Evolutionary conservation across 64 coral and sea anemone species (phyloP).

Genomic region (Stylophora pistillata): DNA sequence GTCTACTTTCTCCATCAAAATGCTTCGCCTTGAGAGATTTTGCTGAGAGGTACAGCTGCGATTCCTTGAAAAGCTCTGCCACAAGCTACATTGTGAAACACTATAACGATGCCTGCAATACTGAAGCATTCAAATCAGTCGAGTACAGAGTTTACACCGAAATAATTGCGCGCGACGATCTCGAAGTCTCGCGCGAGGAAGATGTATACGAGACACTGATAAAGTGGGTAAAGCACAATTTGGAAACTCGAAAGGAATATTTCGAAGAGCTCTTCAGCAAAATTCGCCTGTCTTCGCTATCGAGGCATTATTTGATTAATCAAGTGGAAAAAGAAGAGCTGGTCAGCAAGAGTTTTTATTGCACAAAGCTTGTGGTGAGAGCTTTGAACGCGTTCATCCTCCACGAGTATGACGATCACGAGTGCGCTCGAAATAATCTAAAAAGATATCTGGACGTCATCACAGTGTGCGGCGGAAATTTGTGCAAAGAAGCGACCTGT

Average conservation of each 20-base stretch:
- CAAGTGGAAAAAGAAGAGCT: constrained; percentile 55
- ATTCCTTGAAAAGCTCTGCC: constrained; percentile 44
- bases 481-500: constrained; percentile 49
- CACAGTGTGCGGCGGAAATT: constrained; percentile 52
- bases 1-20: constrained; percentile 24
- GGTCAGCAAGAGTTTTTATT: constrained; percentile 48
- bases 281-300: constrained; percentile 46
- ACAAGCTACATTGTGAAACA: constrained; percentile 53
- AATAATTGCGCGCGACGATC: constrained; percentile 58
- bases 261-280: constrained; percentile 56
- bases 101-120: constrained; percentile 53
- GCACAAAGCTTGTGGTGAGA: constrained; percentile 49
- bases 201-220: constrained; percentile 64
- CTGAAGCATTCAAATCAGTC: constrained; percentile 49
- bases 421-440: constrained; percentile 28
- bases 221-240: constrained; percentile 51
- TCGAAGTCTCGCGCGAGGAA: constrained; percentile 52
- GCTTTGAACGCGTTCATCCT: constrained; percentile 54
- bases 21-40: constrained; percentile 63
- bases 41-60: constrained; percentile 60
- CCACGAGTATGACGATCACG: constrained; percentile 26
- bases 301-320: constrained; percentile 41
- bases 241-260: constrained; percentile 15
- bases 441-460: constrained; percentile 49
- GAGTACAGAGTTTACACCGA: constrained; percentile 34